Base-by-base conservation (phyloP, 2,113 vertebrate genomes). In the Silurus asotus region DNA sequence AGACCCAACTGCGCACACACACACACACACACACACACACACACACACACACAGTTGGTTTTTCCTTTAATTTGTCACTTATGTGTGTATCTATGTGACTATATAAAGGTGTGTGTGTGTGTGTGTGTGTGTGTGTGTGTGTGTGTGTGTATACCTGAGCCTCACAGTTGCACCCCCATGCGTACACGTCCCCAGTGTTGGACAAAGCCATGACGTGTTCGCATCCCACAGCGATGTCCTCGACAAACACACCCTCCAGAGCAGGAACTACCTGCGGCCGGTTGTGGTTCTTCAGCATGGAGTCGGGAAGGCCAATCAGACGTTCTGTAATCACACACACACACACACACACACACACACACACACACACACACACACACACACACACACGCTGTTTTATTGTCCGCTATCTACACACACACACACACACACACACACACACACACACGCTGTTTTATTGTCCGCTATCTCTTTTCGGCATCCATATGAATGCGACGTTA, bases 101-200 rank as follows among this genome's bases (percentile, higher is more conserved):
- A 11, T 65, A 13, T 70, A 45, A 6, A 45, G 1, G 65, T 82
- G 81, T 82, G 61, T 70, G 23, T 78, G 72, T 67, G 56, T 61
- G 20, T 49, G 72, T 79, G 62, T 48, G 59, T 0, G 25, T 65
- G 49, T 76, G 37, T 67, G 48, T 83, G 48, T 84, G 65, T 23
- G 65, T 49, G n/a, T 83, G 25, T 75, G 13, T 59, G 0, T 25
- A 2, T 92, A 96, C 95, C 95, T 96, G 95, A 77, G 95, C 95
- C 83, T 96, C 95, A 55, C 92, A 95, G 93, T 96, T 96, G 88
- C 94, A 95, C 84, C 95, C 95, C 95, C 95, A 96, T 77, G 93
- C 92, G 1, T 94, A 96, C 59, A 96, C 90, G 1, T 95, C 95
- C 84, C 94, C 95, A 5, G 93, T 94, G 90, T 94, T 94, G 49